Evolutionary conservation across 2,797 vertebrate species (phyloP).

Genomic region (Poecilia picta): DNA sequence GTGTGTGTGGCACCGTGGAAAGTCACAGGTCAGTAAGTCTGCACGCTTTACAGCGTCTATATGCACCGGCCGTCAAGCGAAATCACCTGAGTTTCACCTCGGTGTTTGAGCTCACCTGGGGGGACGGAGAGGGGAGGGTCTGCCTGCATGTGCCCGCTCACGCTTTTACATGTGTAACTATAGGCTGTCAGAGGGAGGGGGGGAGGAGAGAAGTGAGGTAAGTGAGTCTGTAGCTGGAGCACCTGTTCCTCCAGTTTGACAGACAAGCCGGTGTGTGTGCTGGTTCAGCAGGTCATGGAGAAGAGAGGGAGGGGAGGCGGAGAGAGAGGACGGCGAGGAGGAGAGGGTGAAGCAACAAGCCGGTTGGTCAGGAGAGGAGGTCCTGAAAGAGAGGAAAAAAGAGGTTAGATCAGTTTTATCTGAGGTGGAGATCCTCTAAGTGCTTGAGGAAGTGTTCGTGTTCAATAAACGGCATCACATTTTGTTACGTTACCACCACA

Average conservation of each 20-base stretch:
- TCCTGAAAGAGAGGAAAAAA: neutral
- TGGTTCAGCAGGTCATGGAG: constrained; percentile 83
- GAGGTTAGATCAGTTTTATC: constrained; percentile 54
- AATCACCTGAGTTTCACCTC: constrained; percentile 40
- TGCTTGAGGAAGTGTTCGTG: neutral
- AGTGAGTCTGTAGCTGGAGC: constrained; percentile 73
- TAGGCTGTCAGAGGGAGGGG: constrained; percentile 29
- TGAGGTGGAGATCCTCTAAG: neutral
- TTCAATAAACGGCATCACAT: neutral
- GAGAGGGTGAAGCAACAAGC: constrained; percentile 5
- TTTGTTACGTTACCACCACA: neutral
- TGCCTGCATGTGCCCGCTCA: constrained; percentile 9
- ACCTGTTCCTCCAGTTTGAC: constrained; percentile 84
- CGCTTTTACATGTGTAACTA: constrained; percentile 23
- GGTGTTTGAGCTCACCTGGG: constrained; percentile 12
- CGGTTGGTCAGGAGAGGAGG: constrained; percentile 22
- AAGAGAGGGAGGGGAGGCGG: constrained; percentile 34
- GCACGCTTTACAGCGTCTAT: constrained; percentile 44
- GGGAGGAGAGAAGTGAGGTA: constrained; percentile 46
- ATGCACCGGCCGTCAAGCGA: constrained; percentile 15
- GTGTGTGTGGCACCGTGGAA: constrained; percentile 10
- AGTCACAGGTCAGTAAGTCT: constrained; percentile 61
- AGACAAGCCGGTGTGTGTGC: constrained; percentile 81
- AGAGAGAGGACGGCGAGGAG: constrained; percentile 30
- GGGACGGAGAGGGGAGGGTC: constrained; percentile 25